These are phyloP conservation scores for Nylanderia fulva DNA, from an alignment of 1,140 invertebrate genomes.

Conservation along the genomic window DNA sequence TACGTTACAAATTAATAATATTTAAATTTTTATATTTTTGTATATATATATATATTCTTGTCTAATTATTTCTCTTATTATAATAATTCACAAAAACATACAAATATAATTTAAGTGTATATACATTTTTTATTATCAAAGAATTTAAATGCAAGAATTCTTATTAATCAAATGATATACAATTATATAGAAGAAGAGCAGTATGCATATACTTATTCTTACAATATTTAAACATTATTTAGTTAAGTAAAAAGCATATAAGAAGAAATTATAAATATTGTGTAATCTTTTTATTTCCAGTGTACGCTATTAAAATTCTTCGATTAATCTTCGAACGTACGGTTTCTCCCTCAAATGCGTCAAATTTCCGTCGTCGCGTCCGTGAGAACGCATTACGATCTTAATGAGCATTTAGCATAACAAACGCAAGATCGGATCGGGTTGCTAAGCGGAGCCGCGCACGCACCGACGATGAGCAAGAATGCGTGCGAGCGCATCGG, in stretches of 20 bases:
- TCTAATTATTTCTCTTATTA: background rate
- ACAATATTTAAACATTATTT: background rate
- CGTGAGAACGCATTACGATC: conserved; percentile 83
- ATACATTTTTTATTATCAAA: background rate
- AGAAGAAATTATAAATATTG: background rate
- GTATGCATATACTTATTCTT: too few relatives aligned
- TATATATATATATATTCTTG: background rate
- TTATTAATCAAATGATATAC: background rate
- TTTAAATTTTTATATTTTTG: background rate
- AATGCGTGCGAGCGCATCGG: conserved; percentile 30
- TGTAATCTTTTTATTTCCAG: background rate
- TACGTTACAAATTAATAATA: background rate
- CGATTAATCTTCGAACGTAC: conserved; percentile 25
- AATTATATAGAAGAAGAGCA: background rate
- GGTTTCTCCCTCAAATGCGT: conserved; percentile 62
- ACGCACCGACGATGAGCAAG: conserved; percentile 42
- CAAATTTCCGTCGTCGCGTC: conserved; percentile 79
- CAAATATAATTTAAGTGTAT: too few relatives aligned
- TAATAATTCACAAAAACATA: background rate
- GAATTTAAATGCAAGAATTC: background rate
- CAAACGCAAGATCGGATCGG: conserved; percentile 84
- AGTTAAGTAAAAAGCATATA: background rate
- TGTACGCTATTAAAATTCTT: conserved; percentile 12
- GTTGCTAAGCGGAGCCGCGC: conserved; percentile 75
- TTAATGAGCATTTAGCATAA: conserved; percentile 85